These are phyloP conservation scores for Hemicordylus capensis DNA, from an alignment of 2,113 vertebrate species.

Conservation along the genomic window DNA sequence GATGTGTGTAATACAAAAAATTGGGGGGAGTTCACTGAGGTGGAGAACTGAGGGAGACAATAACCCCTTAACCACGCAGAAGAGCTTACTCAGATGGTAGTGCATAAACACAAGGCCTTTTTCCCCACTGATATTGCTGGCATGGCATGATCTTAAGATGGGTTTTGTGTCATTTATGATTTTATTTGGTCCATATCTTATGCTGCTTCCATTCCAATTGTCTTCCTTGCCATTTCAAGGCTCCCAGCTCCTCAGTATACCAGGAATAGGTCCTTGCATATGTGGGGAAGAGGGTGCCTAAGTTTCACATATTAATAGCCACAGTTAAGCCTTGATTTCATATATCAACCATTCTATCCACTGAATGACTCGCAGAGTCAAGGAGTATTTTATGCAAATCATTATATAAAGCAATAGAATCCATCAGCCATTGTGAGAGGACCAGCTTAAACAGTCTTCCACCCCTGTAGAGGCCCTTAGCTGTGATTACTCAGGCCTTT, in stretches of 20 bases:
- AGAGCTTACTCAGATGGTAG: background rate
- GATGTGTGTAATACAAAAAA: too few species aligned
- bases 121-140: background rate
- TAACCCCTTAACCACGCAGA: background rate
- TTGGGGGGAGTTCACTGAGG: too few species aligned
- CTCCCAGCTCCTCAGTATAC: background rate
- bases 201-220: background rate
- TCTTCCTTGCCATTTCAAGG: background rate
- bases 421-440: background rate
- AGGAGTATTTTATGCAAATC: background rate
- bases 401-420: background rate
- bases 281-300: background rate
- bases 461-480: background rate
- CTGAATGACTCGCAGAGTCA: background rate
- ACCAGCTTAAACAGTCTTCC: background rate
- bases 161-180: background rate
- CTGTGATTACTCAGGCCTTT: background rate
- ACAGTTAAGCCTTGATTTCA: background rate
- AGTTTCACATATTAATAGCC: background rate
- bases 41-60: background rate
- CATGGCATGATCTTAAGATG: background rate
- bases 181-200: background rate
- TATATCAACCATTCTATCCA: background rate
- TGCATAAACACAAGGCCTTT: too few species aligned
- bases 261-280: background rate